Evolutionary conservation across 2,797 vertebrate species (phyloP), one percentile per base, ranked within the genome.

Genomic region (Coregonus suidteri): DNA sequence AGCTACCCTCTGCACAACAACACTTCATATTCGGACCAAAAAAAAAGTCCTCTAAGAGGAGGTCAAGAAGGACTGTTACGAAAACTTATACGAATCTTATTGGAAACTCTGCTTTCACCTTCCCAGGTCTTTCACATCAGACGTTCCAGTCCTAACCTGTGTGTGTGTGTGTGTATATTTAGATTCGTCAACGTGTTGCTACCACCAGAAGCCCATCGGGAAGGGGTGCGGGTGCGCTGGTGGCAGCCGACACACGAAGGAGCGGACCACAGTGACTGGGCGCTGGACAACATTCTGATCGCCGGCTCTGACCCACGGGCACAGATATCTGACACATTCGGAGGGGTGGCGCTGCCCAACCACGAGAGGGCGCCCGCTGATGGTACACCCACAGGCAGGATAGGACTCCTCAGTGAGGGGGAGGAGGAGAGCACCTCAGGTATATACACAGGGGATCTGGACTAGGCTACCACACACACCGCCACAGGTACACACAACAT

Each of bases 141-240:
- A 47, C 2, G 41, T 47, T 47, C 9, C 41, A 47, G 41, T 11
- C 9, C 41, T 47, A 18, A 54, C 18, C 3, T 62, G 59, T 62
- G 59, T 25, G n/a, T 62, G 59, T 62, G 59, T 62, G 56, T 62
- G 56, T 62, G 56, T 62, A 34, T 34, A 1, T 16, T 75, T 84
- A 99, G 98, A 66, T 99, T 99, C 83, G 96, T 99, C 79, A 99
- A 99, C 87, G 97, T 99, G 75, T 93, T 99, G 80, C 96, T 99
- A 85, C 98, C 98, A 77, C 91, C 94, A 1, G 94, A 95, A 75
- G 97, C 97, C 67, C 97, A 95, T 80, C 93, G 92, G 70, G 91
- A 96, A 0, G 98, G 96, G 20, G 96, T 98, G 0, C 96, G 97
- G 1, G 96, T 99, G 85, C 97, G 98, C 77, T 99, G 98, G 98